A percentile compares a stretch with the other conserved stretches of the same genome.
These are phyloP conservation scores for Lates japonicus DNA, from an alignment of 2,797 vertebrate species.

Conservation along the genomic window DNA sequence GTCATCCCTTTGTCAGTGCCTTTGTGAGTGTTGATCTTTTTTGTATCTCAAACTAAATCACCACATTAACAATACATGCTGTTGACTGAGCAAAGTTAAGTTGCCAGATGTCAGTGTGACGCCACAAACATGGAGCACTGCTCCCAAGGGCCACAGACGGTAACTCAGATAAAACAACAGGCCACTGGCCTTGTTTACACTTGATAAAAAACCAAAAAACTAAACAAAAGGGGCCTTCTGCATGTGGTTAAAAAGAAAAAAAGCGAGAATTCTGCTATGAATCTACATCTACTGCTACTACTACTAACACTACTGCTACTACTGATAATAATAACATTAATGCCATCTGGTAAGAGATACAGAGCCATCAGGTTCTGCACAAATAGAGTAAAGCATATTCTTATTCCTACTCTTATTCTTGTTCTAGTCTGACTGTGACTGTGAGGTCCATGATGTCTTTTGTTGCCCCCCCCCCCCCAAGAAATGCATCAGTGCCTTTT, in stretches of 20 bases:
- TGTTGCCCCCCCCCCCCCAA: too few species aligned
- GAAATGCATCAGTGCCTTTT: not conserved
- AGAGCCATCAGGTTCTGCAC: too few species aligned
- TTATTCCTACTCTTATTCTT: too few species aligned
- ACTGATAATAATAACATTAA: too few species aligned
- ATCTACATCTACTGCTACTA: not conserved
- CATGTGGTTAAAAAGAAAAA: not conserved
- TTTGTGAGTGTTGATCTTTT: conserved; percentile 35
- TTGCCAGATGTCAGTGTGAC: conserved; percentile 40
- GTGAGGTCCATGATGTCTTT: not conserved
- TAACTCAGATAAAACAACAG: not conserved
- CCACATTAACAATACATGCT: conserved; percentile 20
- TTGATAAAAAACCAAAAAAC: not conserved
- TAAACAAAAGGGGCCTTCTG: not conserved
- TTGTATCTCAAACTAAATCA: conserved; percentile 9
- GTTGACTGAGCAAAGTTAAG: conserved; percentile 10
- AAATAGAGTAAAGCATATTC: too few species aligned
- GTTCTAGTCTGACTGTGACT: not conserved
- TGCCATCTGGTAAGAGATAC: too few species aligned
- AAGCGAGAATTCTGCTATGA: not conserved
- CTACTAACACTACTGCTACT: not conserved
- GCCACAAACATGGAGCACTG: conserved; percentile 9
- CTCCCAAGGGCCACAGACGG: not conserved
- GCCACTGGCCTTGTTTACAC: conserved; percentile 5
- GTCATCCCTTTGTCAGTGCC: conserved; percentile 5